These are phyloP conservation scores for Manis javanica DNA, from an alignment of 2,797 vertebrate species.

Conservation along the genomic window DNA sequence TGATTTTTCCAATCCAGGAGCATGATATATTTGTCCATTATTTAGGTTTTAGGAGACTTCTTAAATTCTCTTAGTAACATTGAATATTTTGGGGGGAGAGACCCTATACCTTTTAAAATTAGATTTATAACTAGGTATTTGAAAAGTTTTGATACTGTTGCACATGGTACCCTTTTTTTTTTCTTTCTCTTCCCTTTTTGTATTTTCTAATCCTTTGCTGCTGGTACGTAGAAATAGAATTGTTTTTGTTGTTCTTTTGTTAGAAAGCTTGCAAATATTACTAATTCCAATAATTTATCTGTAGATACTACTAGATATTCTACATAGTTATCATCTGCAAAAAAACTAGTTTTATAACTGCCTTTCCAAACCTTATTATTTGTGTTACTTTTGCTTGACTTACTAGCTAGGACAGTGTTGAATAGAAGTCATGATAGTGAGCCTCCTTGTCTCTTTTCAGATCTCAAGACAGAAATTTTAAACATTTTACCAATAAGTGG, in stretches of 20 bases:
- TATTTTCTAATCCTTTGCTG: neutral
- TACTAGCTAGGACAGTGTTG: neutral
- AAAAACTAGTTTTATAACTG: neutral
- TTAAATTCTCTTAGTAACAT: slow-evolving; percentile 2
- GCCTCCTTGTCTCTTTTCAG: neutral
- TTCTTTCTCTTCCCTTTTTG: neutral
- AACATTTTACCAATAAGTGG: neutral
- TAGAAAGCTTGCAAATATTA: slow-evolving; percentile 15
- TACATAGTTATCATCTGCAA: neutral
- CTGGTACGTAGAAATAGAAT: neutral
- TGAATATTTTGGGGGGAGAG: neutral
- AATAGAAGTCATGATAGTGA: neutral
- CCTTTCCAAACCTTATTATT: neutral
- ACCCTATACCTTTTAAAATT: neutral
- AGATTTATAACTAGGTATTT: slow-evolving; percentile 18
- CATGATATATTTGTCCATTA: neutral
- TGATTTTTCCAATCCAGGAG: neutral
- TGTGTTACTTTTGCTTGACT: neutral
- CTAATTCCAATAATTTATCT: slow-evolving; percentile 32
- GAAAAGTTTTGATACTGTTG: neutral
- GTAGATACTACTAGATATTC: neutral
- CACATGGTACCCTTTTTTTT: neutral
- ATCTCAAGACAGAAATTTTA: neutral
- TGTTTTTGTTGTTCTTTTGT: slow-evolving; percentile 3
- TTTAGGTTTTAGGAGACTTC: neutral